Conservation (phyloP, 1,140 invertebrate genomes). For the Lerema accius region DNA sequence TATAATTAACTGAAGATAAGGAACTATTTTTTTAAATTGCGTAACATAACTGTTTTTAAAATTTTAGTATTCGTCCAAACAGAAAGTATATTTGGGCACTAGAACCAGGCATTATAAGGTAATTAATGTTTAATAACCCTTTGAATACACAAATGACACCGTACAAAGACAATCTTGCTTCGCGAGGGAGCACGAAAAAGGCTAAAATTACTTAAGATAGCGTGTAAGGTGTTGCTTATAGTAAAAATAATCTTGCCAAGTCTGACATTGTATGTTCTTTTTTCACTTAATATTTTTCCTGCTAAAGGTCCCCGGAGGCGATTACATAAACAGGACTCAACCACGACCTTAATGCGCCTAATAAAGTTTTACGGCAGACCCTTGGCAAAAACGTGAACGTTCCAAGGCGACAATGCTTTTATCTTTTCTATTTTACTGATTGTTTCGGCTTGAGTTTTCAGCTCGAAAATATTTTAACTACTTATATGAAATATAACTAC, state of each 20-base stretch:
- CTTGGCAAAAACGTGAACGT: conserved; percentile 76
- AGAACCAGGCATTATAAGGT: too few relatives aligned
- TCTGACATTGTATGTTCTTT: conserved; percentile 67
- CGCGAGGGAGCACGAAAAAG: conserved; percentile 1
- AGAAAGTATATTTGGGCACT: too few relatives aligned
- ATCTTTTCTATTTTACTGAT: conserved; percentile 79
- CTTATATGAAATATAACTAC: too few relatives aligned
- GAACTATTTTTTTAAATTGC: too few relatives aligned
- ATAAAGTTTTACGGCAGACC: conserved; percentile 81
- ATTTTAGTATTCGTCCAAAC: too few relatives aligned
- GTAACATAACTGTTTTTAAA: too few relatives aligned
- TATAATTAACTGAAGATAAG: too few relatives aligned
- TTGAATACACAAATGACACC: too few relatives aligned
- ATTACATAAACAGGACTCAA: conserved; percentile 82
- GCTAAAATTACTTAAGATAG: conserved; percentile 8
- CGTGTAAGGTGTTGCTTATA: conserved; percentile 28
- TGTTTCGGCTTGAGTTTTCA: conserved; percentile 72
- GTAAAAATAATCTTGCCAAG: conserved; percentile 55
- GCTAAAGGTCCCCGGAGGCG: conserved; percentile 75
- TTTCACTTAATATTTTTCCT: conserved; percentile 79
- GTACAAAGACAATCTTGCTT: too few relatives aligned
- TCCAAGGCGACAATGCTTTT: conserved; percentile 80
- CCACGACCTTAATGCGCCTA: conserved; percentile 81
- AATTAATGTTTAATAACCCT: too few relatives aligned
- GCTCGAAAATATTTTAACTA: too few relatives aligned